Base-by-base conservation (phyloP, 37 sponge, comb jelly and placozoan genomes). In the Geodia barretti region DNA sequence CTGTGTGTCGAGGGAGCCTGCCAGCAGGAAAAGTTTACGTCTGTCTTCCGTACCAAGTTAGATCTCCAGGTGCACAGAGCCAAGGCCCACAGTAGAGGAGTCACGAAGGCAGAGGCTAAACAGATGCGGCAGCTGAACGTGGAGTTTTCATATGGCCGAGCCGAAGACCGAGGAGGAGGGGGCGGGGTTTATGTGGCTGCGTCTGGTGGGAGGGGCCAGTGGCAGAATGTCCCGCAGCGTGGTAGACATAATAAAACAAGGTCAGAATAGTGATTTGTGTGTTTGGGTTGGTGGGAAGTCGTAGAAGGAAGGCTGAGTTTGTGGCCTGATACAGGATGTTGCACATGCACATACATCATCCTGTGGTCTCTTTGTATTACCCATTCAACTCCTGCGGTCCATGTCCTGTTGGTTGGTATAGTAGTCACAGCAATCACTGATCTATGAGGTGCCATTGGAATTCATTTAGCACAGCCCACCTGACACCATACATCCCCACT, bases 1-100 rank as follows among this genome's bases (percentile, higher is more conserved):
- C 79, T 97, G n/a, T 97, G 98, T 75, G 91, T 89, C 42, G 71
- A 83, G 63, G 98, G 91, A 0, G 37, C 4, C 17, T 97, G 98
- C 69, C 66, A 59, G 17, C 60, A 94, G 1, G 95, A 89, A 39
- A 78, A 86, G 61, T 79, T 79, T 31, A 82, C 88, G 4, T 84
- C 86, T 64, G 93, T 84, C 3, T 97, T 97, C 75, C 47, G 76
- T 2, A 88, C 77, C 71, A 83, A 92, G 70, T 78, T 97, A 33
- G 95, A 97, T 62, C 70, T 87, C 23, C 87, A 95, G 68, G 96
- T 93, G 0, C 96, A 96, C 63, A 62, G 64, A 23, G 88, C 91
- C 26, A 82, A 47, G 29, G 65, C 36, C 3, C 96, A 96, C 78
- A 59, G 62, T 20, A 75, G 84, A 35, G 89, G 80, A 25, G 7